These are phyloP conservation scores for Neotoma lepida DNA, from an alignment of 2,113 vertebrate species.

Conservation along the genomic window DNA sequence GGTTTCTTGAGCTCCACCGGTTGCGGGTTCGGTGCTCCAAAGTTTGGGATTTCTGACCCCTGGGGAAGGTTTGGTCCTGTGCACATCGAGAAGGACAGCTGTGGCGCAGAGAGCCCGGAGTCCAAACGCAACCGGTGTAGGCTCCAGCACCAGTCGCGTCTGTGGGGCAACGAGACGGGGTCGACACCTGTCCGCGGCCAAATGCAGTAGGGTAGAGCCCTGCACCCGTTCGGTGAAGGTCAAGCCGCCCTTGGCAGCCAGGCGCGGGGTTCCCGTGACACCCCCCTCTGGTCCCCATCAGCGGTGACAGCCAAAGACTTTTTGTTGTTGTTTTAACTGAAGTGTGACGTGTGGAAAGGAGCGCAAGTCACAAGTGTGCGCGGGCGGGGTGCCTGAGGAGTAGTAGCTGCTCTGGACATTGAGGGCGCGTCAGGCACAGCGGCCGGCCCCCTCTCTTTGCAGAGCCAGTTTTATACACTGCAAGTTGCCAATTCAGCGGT, in stretches of 20 bases:
- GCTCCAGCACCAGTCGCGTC: background rate
- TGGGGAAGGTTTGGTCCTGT: background rate
- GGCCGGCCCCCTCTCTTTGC: background rate
- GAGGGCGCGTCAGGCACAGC: background rate
- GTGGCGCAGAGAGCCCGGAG: background rate
- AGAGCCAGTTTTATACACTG: background rate
- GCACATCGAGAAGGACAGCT: background rate
- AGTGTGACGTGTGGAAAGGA: slow-evolving; percentile 46
- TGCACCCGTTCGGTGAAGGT: slow-evolving; percentile 63
- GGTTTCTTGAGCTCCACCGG: background rate
- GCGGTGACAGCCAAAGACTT: slow-evolving; percentile 1
- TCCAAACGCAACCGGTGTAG: background rate
- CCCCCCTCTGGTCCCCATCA: background rate
- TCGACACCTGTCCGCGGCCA: slow-evolving; percentile 7
- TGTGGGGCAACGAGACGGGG: background rate
- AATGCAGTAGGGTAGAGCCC: background rate
- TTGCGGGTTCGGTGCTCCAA: background rate
- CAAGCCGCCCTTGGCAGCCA: slow-evolving; percentile 76
- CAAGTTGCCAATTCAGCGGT: background rate
- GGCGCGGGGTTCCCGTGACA: slow-evolving; percentile 6
- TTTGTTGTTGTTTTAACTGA: background rate
- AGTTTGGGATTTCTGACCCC: background rate
- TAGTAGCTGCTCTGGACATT: background rate
- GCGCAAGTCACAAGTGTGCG: background rate
- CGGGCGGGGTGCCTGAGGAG: background rate